Percentiles rank a stretch among this genome's conserved stretches.
Evolutionary conservation across 2,113 vertebrate species (phyloP).

Genomic region (Tor tambroides): DNA sequence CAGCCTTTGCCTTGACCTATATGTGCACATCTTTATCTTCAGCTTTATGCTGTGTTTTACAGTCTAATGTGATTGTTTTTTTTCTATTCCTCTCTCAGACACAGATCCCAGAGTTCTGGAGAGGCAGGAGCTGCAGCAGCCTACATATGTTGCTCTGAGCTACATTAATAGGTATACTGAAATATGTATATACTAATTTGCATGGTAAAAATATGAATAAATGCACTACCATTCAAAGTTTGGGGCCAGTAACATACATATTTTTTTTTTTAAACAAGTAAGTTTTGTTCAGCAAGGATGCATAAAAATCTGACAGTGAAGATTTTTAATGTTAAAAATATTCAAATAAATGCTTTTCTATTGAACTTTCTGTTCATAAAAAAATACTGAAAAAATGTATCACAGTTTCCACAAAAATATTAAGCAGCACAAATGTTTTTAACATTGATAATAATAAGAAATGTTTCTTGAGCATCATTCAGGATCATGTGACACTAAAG

Average conservation of each 20-base stretch:
- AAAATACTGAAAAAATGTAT: neutral
- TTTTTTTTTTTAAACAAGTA: neutral
- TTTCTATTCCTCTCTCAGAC: conserved; percentile 74
- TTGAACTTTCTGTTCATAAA: neutral
- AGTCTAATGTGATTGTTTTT: neutral
- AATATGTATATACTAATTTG: neutral
- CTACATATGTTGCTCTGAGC: conserved; percentile 96
- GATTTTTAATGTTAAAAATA: neutral
- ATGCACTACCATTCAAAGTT: neutral
- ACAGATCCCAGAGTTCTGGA: conserved; percentile 97
- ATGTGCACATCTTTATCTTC: too few relatives aligned
- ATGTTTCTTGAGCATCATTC: neutral
- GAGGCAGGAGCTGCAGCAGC: conserved; percentile 98
- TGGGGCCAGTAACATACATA: neutral
- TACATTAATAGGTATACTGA: conserved; percentile 91
- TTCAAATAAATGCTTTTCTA: neutral
- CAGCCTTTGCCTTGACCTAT: neutral
- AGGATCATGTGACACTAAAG: neutral
- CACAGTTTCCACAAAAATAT: neutral
- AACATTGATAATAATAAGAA: neutral
- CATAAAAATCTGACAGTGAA: neutral
- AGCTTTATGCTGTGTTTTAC: neutral
- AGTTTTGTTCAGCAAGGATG: neutral
- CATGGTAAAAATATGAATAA: neutral
- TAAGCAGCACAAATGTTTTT: neutral